Conservation (phyloP, 53 echinoderm and acorn worm genomes). For the Astropecten irregularis region DNA sequence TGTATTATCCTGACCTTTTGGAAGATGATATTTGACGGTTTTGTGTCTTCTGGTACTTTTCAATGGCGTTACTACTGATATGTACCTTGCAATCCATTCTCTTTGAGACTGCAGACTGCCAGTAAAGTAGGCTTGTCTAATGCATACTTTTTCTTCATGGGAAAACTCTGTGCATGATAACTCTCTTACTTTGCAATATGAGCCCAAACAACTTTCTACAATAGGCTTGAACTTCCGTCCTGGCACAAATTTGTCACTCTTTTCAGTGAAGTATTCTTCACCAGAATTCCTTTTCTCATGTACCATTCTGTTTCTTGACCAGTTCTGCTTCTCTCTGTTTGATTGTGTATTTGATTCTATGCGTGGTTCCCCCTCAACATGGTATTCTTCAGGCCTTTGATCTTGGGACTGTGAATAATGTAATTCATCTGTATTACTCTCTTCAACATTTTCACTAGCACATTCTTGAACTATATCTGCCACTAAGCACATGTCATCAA, state of each 20-base stretch:
- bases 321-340: too few relatives aligned
- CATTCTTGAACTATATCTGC: too few relatives aligned
- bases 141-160: background rate
- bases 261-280: slow-evolving; percentile 8
- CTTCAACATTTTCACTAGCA: too few relatives aligned
- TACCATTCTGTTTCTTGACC: too few relatives aligned
- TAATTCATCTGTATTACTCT: too few relatives aligned
- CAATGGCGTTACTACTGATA: background rate
- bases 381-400: too few relatives aligned
- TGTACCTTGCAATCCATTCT: slow-evolving; percentile 46
- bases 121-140: slow-evolving; percentile 49
- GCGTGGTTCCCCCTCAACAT: too few relatives aligned
- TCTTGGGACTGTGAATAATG: too few relatives aligned
- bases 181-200: background rate
- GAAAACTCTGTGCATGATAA: background rate
- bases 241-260: background rate
- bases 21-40: background rate
- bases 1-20: background rate
- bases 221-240: background rate
- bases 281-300: background rate
- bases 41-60: background rate
- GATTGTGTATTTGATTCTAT: too few relatives aligned
- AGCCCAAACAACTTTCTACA: background rate
- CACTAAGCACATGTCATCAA: too few relatives aligned
- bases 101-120: slow-evolving; percentile 56